Base-by-base conservation (phyloP, 2,113 vertebrate genomes). In the Nymphicus hollandicus region DNA sequence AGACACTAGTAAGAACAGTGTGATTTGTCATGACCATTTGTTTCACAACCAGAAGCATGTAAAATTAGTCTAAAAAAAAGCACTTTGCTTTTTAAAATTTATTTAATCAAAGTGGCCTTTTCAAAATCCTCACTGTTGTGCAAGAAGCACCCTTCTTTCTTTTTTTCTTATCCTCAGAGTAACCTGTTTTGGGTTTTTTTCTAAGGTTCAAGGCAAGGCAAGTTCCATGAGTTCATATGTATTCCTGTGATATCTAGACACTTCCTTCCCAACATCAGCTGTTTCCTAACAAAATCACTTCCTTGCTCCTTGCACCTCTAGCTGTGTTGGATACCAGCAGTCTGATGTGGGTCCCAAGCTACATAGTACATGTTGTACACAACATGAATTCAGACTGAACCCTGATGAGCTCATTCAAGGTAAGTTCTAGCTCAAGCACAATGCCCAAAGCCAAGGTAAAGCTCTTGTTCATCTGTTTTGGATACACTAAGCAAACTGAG, bases 21-120 rank as follows among this genome's bases (percentile, higher is more conserved):
- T 66, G 86, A 93, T 90, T 81, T 76, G 73, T 95, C 94, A 95
- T 87, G 65, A 80, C 81, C 74, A 91, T 92, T 96, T 94, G 61
- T 72, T 95, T 95, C 84, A 82, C 94, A 94, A 86, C 18, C n/a
- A 92, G 44, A 92, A 89, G 33, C 65, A 77, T 53, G 17, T 35
- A 94, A 87, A 95, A 89, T 82, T 72, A 85, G 65, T 61, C 81
- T 88, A 89, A 95, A 96, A 94, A 65, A 69, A 95, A 87, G 33
- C 23, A n/a, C 29, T 91, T 89, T 22, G 31, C 0, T 31, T 46
- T 22, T 47, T 78, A 46, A 39, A 58, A 58, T 58, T 29, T 39
- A n/a, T 56, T 90, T 88, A 28, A 71, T 72, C 6, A 44, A 95
- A 79, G 49, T 29, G 22, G 2, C 9, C 44, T 89, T 86, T 81